phyloP scores from a whole-genome alignment of 1,140 invertebrate species.

The Drosophila arizonae region DNA sequence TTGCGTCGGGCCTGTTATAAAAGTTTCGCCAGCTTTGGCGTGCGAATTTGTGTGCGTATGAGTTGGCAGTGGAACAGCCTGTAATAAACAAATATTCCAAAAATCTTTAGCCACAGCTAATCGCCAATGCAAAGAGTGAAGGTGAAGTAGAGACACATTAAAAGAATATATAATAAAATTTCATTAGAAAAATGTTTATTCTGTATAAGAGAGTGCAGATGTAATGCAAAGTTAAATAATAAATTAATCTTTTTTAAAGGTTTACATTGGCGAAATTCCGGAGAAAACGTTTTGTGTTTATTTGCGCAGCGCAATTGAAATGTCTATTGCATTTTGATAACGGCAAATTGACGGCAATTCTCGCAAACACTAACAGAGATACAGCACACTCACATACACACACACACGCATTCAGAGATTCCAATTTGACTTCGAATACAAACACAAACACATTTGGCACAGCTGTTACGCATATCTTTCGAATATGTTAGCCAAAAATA shows the following conservation, averaged over 20 bases:
- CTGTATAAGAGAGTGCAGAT: too few species aligned
- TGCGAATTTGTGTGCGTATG: slow-evolving; percentile 14
- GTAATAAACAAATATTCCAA: slow-evolving; percentile 1
- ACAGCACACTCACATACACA: slow-evolving; percentile 13
- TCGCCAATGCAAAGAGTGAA: too few species aligned
- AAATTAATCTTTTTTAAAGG: too few species aligned
- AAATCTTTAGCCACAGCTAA: background rate
- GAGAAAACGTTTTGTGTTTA: background rate
- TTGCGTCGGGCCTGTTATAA: slow-evolving; percentile 1
- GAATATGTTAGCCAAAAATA: slow-evolving; percentile 32
- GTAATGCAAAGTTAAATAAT: too few species aligned
- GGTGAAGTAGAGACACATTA: background rate
- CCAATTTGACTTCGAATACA: slow-evolving; percentile 33
- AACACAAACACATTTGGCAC: slow-evolving; percentile 41
- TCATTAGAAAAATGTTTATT: too few species aligned
- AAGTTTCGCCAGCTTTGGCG: slow-evolving; percentile 17
- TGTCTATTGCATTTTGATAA: slow-evolving; percentile 78
- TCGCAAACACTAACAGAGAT: slow-evolving; percentile 12
- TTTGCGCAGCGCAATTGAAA: slow-evolving; percentile 42
- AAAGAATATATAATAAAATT: too few species aligned
- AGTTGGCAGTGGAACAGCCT: background rate
- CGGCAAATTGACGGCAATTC: slow-evolving; percentile 17
- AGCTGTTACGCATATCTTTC: slow-evolving; percentile 47
- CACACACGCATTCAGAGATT: slow-evolving; percentile 7
- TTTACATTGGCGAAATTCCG: background rate